A percentile compares a stretch with the other conserved stretches of the same genome.
These are phyloP conservation scores for Novumbra hubbsi DNA, from an alignment of 2,797 vertebrate genomes.

Conservation along the genomic window DNA sequence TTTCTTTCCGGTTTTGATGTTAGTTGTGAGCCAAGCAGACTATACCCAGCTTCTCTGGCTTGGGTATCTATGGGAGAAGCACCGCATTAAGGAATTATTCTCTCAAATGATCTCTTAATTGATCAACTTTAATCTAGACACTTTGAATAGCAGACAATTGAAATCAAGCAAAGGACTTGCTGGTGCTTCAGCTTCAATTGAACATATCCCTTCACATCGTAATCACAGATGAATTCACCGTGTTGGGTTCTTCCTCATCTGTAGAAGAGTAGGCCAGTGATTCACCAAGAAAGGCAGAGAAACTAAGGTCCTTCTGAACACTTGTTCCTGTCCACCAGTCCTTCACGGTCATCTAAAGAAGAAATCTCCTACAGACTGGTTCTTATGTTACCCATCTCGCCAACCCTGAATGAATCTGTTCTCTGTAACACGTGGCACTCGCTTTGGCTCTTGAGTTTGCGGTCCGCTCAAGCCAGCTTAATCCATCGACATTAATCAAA, in stretches of 20 bases:
- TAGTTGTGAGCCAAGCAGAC: too few species aligned
- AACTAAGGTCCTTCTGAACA: background rate
- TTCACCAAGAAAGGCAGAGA: background rate
- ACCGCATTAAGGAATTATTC: too few species aligned
- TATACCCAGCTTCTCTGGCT: too few species aligned
- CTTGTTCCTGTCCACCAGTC: background rate
- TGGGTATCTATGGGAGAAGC: too few species aligned
- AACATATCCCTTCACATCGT: background rate
- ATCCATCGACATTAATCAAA: too few species aligned
- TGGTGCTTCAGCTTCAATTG: background rate
- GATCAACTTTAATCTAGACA: background rate
- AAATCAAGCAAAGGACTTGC: conserved; percentile 1
- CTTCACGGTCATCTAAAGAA: background rate
- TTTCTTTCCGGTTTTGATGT: too few species aligned
- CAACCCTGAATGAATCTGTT: background rate
- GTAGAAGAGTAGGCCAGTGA: background rate
- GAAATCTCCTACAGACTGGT: background rate
- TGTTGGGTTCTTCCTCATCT: background rate
- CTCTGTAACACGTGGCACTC: conserved; percentile 9
- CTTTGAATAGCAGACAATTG: background rate
- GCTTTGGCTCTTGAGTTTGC: background rate
- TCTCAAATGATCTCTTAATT: too few species aligned
- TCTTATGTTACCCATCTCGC: background rate
- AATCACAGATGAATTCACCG: background rate
- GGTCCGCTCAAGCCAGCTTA: background rate